Conservation (phyloP, 2,888 invertebrate species). For the Endotricha flammealis region DNA sequence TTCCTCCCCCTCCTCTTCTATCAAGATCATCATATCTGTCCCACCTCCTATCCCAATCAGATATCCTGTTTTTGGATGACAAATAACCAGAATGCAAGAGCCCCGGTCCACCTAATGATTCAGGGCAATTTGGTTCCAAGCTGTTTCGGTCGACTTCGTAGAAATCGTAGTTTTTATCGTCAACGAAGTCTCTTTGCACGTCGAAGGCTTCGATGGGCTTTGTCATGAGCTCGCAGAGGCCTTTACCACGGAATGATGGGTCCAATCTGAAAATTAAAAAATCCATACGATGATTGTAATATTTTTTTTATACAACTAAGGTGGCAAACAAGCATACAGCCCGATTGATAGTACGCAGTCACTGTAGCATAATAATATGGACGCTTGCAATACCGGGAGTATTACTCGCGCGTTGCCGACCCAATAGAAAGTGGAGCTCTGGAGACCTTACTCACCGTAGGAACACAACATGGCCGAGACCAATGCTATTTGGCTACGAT, state of each 20-base stretch:
- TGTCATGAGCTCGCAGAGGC: conserved; percentile 87
- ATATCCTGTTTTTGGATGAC: conserved; percentile 42
- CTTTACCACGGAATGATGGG: conserved; percentile 83
- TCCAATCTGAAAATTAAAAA: conserved; percentile 82
- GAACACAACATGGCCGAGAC: too few species aligned
- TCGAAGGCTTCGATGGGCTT: conserved; percentile 84
- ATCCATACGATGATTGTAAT: too few species aligned
- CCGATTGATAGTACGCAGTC: too few species aligned
- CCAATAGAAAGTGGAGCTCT: too few species aligned
- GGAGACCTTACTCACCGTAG: too few species aligned
- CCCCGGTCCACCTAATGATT: conserved; percentile 56
- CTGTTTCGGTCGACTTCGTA: conserved; percentile 88
- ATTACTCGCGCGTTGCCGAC: too few species aligned
- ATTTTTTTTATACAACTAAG: too few species aligned
- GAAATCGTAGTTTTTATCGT: conserved; percentile 86
- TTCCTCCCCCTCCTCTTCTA: conserved; percentile 34
- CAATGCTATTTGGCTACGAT: too few species aligned
- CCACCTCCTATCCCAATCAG: conserved; percentile 37
- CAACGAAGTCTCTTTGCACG: conserved; percentile 76
- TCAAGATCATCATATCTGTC: conserved; percentile 32
- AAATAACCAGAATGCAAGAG: conserved; percentile 64
- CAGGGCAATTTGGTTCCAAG: conserved; percentile 77
- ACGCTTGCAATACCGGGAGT: too few species aligned
- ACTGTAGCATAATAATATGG: too few species aligned
- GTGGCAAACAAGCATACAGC: too few species aligned